Base-by-base conservation (phyloP, 2,797 vertebrate genomes). In the Manis pentadactyla region DNA sequence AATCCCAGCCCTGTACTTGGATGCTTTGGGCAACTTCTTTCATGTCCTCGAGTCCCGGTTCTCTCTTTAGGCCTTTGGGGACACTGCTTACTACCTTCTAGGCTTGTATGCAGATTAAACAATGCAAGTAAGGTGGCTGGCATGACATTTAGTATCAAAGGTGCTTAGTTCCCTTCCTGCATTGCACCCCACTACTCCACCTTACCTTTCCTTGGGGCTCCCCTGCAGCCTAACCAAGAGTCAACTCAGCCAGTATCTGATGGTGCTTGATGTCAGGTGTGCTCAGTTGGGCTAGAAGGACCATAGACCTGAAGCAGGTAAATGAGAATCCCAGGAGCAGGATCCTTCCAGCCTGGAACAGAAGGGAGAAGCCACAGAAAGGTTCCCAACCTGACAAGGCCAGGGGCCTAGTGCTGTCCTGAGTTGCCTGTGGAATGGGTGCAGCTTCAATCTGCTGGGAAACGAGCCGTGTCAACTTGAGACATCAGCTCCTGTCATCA, bases 71-170 rank as follows among this genome's bases (percentile, higher is more conserved):
- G 75, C n/a, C 61, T 84, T 83, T 31, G 53, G n/a, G n/a, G 73
- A 90, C 12, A 39, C 34, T 85, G 66, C n/a, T 82, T 15, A 66
- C 79, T 57, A 49, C 49, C 21, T 63, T 53, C 7, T 27, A 51
- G 91, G 64, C 29, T 94, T 93, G 66, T 27, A 12, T 57, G 18
- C 42, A 87, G 61, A 95, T 84, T 78, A 89, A 93, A 87, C 21
- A 85, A 74, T 46, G 15, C 51, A 69, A 1, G 23, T 63, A 61
- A 75, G 61, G 39, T 31, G 23, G 51, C 18, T 51, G 63, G 9
- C 14, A 4, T 29, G 42, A 55, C 29, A 59, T 51, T 57, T 29
- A 4, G 15, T 84, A 66, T 51, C 55, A 42, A 8, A 79, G 39
- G 18, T 73, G 59, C 55, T 85, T 42, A n/a, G 4, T 89, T 82